Base-by-base conservation (phyloP, 2,797 vertebrate species). In the Selene dorsalis region DNA sequence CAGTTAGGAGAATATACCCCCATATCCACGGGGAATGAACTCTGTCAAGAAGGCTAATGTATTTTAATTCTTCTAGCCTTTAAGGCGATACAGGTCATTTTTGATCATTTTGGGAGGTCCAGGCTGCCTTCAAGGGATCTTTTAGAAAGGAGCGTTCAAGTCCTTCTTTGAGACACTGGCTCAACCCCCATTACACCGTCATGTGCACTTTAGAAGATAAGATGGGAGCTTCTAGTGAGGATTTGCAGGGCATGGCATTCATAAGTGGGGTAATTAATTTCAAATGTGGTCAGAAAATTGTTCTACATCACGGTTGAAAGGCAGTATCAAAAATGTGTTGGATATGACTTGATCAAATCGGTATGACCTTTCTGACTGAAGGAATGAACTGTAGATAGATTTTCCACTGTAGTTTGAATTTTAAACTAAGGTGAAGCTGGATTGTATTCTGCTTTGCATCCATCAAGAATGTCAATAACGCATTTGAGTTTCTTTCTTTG, bases 21-120 rank as follows among this genome's bases (percentile, higher is more conserved):
- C 9, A 3, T 82, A 72, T 86, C 79, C 58, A n/a, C 5, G 0
- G 70, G 85, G 85, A 87, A 80, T 50, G 28, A 81, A 50, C 74
- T 63, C 64, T 30, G 48, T 28, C 45, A 77, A 79, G 75, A 74
- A 70, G 65, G 65, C 83, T 87, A 89, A 92, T 92, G 90, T 83
- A 84, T 90, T 92, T 86, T 86, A 89, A 92, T 92, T 90, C 78
- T 38, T 81, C 12, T 64, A 69, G 79, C 69, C 81, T 88, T 84
- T 76, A 50, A 83, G 81, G 79, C 30, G 52, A 73, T 43, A 47
- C 68, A 55, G 89, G 90, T 88, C 79, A 84, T 78, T 86, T 88
- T 71, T 77, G 79, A 88, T 89, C 73, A 68, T 86, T 84, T 81
- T 56, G 80, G 73, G 65, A 77, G 77, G 64, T 77, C 78, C 20